Conservation (phyloP, 2,797 vertebrate genomes). For the Ctenopoma kingsleyae region DNA sequence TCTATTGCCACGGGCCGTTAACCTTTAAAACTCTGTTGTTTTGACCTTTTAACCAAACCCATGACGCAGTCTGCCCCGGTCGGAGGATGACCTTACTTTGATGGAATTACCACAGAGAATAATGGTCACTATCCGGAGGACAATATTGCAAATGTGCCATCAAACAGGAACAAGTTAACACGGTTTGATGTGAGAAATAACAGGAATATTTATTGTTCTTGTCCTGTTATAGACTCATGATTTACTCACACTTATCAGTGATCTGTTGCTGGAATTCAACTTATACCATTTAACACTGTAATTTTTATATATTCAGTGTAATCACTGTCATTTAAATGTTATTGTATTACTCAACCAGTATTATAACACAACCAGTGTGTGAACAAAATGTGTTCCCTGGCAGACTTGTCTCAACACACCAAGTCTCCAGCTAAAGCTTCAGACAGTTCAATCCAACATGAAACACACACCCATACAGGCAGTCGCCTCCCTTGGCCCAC, state of each 20-base stretch:
- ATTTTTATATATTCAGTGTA: no score
- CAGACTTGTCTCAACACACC: no score
- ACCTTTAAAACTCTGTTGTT: slow-evolving; percentile 77
- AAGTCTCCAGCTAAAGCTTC: no score
- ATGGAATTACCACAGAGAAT: slow-evolving; percentile 76
- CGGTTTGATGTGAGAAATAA: slow-evolving; percentile 28
- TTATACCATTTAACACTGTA: no score
- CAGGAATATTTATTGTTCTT: slow-evolving; percentile 35
- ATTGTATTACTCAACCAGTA: no score
- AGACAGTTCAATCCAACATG: no score
- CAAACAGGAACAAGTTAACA: slow-evolving; percentile 23
- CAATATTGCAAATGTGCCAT: slow-evolving; percentile 43
- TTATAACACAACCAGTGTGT: no score
- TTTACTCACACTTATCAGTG: slow-evolving; percentile 8
- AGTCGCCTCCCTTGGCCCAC: no score
- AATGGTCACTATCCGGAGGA: slow-evolving; percentile 46
- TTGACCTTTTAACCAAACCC: slow-evolving; percentile 79
- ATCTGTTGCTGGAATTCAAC: neutral
- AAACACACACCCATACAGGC: no score
- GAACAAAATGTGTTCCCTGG: no score
- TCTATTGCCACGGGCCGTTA: slow-evolving; percentile 71
- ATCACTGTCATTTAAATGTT: no score
- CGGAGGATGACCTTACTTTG: slow-evolving; percentile 82
- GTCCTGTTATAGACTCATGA: slow-evolving; percentile 6
- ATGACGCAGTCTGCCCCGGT: slow-evolving; percentile 69